Conservation (phyloP, 2,888 invertebrate species). For the Melanchra persicariae region DNA sequence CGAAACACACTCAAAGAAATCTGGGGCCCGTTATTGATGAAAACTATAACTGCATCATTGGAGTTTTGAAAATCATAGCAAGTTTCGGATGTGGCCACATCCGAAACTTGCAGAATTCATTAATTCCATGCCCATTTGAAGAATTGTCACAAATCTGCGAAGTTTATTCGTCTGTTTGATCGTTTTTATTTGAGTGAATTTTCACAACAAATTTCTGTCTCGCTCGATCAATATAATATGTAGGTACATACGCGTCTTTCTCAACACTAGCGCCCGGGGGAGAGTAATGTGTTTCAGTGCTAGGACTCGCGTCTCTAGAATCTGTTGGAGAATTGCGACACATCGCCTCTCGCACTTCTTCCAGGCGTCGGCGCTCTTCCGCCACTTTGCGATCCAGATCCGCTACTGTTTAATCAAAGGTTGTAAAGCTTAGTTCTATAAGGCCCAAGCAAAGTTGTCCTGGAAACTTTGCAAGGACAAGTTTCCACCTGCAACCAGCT, state of each 20-base stretch:
- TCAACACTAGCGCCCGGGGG: constrained; percentile 49
- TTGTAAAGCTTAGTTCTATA: neutral
- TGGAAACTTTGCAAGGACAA: neutral
- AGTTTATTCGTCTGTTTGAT: neutral
- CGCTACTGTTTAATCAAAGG: constrained; percentile 73
- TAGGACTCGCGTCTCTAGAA: constrained; percentile 62
- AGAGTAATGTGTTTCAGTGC: neutral
- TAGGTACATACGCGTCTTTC: constrained; percentile 69
- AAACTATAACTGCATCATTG: too few relatives aligned
- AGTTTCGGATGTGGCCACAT: too few relatives aligned
- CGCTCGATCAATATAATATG: neutral
- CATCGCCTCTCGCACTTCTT: constrained; percentile 84
- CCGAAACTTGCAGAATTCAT: too few relatives aligned
- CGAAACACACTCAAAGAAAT: too few relatives aligned
- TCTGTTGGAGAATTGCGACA: constrained; percentile 70
- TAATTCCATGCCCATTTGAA: too few relatives aligned
- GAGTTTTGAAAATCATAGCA: too few relatives aligned
- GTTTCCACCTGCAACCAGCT: too few relatives aligned
- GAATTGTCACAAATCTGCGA: neutral
- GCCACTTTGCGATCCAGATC: constrained; percentile 85
- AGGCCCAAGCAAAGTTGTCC: neutral
- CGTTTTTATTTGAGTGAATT: neutral
- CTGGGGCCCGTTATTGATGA: too few relatives aligned
- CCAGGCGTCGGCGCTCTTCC: constrained; percentile 80
- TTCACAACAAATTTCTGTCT: neutral